Conservation (phyloP, 2,113 vertebrate species). For the Spilogale gracilis region DNA sequence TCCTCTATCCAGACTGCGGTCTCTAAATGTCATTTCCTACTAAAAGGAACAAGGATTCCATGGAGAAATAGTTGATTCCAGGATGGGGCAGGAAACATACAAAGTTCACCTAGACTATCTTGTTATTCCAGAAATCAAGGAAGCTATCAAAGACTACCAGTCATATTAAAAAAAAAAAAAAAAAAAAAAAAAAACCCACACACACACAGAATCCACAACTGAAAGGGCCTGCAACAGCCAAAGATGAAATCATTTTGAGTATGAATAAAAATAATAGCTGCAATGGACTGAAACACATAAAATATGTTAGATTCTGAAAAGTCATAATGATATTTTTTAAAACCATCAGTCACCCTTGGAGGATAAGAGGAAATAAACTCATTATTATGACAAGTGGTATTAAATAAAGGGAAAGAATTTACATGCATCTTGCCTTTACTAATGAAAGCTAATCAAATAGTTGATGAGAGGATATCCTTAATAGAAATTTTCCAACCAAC, state of each 20-base stretch:
- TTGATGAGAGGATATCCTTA: neutral
- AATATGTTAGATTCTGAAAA: neutral
- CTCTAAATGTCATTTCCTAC: slow-evolving; percentile 21
- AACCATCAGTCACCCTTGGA: neutral
- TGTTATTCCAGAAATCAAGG: slow-evolving; percentile 26
- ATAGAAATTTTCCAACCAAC: neutral
- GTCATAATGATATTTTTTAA: neutral
- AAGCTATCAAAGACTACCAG: neutral
- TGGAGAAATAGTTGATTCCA: neutral
- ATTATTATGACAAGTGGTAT: neutral
- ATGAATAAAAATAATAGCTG: neutral
- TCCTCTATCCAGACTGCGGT: neutral
- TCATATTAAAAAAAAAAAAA: neutral
- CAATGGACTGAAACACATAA: neutral
- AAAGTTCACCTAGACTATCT: neutral
- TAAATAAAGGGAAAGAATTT: neutral
- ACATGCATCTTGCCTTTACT: neutral
- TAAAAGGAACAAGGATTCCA: neutral
- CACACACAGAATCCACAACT: neutral
- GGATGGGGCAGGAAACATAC: neutral
- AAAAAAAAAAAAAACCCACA: too few species aligned
- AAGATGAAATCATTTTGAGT: neutral
- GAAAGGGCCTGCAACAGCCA: neutral
- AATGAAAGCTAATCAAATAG: slow-evolving; percentile 1
- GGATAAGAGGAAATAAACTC: neutral